phyloP scores from a whole-genome alignment of 2,113 vertebrate species.

The Sakesphorus luctuosus region DNA sequence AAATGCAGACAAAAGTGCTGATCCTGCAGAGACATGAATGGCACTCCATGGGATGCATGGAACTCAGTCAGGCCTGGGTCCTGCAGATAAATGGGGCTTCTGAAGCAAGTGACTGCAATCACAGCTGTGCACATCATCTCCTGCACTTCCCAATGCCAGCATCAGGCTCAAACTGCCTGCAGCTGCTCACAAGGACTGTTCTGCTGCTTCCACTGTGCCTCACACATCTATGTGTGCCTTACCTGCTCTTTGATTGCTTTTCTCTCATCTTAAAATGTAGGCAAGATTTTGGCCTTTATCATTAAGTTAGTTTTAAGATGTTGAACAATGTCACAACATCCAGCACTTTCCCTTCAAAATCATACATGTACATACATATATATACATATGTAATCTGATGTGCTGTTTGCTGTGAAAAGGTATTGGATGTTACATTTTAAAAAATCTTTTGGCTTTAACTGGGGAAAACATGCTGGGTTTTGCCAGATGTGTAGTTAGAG shows the following conservation, averaged over 20 bases:
- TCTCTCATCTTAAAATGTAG: not conserved
- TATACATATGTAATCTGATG: not conserved
- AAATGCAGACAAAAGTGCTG: not conserved
- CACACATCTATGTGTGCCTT: not conserved
- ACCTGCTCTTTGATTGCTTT: not conserved
- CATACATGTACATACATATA: not conserved
- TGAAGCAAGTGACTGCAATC: not conserved
- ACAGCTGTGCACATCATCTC: not conserved
- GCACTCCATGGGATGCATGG: not conserved
- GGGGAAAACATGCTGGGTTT: not conserved
- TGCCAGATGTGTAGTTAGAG: constrained; percentile 7
- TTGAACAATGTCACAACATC: not conserved
- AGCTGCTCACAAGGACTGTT: not conserved
- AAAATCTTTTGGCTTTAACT: not conserved
- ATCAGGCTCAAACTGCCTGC: not conserved
- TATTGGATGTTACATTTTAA: not conserved
- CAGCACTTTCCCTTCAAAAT: not conserved
- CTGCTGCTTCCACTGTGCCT: not conserved
- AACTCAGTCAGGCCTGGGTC: not conserved
- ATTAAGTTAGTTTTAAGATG: not conserved
- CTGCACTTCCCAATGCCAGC: not conserved
- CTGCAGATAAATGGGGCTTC: not conserved
- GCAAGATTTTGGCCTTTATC: not conserved
- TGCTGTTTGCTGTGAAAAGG: not conserved
- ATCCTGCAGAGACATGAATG: not conserved